These are phyloP conservation scores for Pontoporia blainvillei DNA, from an alignment of 2,113 vertebrate genomes.

Conservation along the genomic window DNA sequence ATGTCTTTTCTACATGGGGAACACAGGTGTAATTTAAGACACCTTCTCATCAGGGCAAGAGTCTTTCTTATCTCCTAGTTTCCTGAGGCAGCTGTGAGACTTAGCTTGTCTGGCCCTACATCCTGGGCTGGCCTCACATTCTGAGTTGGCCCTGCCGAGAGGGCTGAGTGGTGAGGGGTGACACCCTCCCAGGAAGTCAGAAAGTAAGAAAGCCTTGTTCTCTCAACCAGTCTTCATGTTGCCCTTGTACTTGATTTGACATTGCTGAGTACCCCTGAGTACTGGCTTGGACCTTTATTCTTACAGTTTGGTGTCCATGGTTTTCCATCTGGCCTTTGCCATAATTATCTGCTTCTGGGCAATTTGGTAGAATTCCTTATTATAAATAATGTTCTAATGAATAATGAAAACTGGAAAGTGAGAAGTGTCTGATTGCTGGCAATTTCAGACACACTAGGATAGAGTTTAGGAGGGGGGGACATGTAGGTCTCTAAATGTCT, in stretches of 20 bases:
- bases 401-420: neutral
- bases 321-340: neutral
- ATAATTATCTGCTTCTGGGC: neutral
- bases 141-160: neutral
- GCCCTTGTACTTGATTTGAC: neutral
- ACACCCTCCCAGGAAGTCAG: neutral
- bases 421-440: neutral
- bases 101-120: neutral
- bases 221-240: neutral
- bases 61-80: neutral
- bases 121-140: too few relatives aligned
- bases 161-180: neutral
- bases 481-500: neutral
- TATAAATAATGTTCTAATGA: neutral
- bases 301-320: neutral
- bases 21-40: neutral
- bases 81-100: neutral
- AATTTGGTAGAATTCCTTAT: neutral
- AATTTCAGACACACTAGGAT: neutral
- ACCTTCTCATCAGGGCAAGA: neutral
- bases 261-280: neutral
- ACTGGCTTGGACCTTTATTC: neutral
- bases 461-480: accelerated
- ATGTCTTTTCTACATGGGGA: neutral
- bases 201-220: neutral